A percentile compares a stretch with the other conserved stretches of the same genome.
Evolutionary conservation across 2,888 invertebrate species (phyloP).

Genomic region (Xylota segnis): DNA sequence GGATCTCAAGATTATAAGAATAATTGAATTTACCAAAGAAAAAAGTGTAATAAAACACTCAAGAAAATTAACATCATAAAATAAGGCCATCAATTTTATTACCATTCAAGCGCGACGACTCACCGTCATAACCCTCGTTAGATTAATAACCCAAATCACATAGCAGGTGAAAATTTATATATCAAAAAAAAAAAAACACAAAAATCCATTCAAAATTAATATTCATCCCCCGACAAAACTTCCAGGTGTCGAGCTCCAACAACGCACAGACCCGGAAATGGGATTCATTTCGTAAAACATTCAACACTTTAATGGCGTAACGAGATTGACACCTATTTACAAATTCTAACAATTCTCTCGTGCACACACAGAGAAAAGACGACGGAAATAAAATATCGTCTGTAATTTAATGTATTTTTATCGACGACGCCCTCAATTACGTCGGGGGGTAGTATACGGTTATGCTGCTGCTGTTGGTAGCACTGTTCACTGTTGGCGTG

Average conservation of each 20-base stretch:
- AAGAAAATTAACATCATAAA: constrained; percentile 47
- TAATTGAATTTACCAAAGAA: neutral
- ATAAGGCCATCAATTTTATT: constrained; percentile 54
- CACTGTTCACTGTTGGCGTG: neutral
- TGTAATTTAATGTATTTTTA: constrained; percentile 62
- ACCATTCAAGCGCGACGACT: constrained; percentile 37
- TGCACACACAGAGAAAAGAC: constrained; percentile 15
- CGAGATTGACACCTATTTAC: constrained; percentile 67
- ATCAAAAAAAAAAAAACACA: constrained; percentile 7
- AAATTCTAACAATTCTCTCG: constrained; percentile 48
- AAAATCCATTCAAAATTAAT: constrained; percentile 62
- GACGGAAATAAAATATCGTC: constrained; percentile 30
- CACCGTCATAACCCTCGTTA: constrained; percentile 24
- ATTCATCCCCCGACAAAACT: constrained; percentile 31
- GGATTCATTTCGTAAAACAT: constrained; percentile 68
- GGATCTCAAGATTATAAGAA: neutral
- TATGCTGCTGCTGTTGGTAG: neutral
- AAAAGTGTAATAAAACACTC: constrained; percentile 6
- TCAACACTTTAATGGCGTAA: constrained; percentile 67
- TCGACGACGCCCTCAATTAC: constrained; percentile 47
- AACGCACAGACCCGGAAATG: constrained; percentile 56
- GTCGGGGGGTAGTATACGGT: neutral
- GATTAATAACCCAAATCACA: constrained; percentile 56
- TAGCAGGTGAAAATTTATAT: constrained; percentile 21
- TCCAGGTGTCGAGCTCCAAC: neutral